Evolutionary conservation across 2,113 vertebrate species (phyloP).

Genomic region (Xenopus tropicalis): DNA sequence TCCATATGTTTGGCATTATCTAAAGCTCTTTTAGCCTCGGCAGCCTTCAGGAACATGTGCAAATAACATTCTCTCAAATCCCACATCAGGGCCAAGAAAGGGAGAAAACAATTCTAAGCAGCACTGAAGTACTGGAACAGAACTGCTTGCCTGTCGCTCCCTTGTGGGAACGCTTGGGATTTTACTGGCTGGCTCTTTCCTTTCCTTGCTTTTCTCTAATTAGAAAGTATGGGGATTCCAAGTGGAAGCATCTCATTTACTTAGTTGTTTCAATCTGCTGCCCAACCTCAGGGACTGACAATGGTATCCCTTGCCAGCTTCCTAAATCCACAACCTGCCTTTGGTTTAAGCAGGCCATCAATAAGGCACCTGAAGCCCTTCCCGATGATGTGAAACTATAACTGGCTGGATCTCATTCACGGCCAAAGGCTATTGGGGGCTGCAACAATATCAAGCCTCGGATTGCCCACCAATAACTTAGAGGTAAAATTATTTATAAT

Average conservation of each 20-base stretch:
- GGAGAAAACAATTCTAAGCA: slow-evolving; percentile 3
- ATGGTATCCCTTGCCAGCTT: background rate
- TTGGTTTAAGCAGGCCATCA: background rate
- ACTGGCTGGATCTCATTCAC: too few species aligned
- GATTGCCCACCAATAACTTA: too few species aligned
- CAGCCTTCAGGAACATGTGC: slow-evolving; percentile 48
- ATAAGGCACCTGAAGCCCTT: too few species aligned
- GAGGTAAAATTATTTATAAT: too few species aligned
- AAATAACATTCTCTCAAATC: slow-evolving; percentile 54
- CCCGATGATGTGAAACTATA: too few species aligned
- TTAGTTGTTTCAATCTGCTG: background rate
- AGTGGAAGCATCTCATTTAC: background rate
- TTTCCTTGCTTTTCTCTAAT: background rate
- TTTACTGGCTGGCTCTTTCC: background rate
- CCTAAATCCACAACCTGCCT: background rate
- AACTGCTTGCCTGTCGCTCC: background rate
- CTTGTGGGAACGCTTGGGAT: slow-evolving; percentile 13
- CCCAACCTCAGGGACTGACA: background rate
- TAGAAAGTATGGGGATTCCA: background rate
- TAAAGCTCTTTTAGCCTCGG: slow-evolving; percentile 46
- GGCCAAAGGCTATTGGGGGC: too few species aligned
- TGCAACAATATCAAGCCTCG: too few species aligned
- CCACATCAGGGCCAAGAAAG: slow-evolving; percentile 46
- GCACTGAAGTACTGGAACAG: too few species aligned
- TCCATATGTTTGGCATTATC: slow-evolving; percentile 40